Evolutionary conservation across 2,888 invertebrate species (phyloP), one percentile per base, ranked within the genome.

Genomic region (Notodonta ziczac): DNA sequence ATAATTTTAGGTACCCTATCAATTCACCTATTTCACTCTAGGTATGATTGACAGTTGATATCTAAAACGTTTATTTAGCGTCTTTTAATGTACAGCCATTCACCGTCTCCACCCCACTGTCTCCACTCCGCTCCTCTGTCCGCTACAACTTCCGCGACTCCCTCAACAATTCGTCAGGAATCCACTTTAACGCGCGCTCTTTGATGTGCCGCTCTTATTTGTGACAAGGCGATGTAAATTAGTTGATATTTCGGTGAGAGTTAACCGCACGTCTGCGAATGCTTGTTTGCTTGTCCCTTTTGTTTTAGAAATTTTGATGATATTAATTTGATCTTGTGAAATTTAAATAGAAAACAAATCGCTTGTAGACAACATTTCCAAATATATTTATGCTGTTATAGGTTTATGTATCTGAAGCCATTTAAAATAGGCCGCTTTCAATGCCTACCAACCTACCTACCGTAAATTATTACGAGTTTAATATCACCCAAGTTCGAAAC

Each of bases 101-200:
- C 44, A 24, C 24, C 24, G n/a, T 2, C 24, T 5, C 13, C 7
- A n/a, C 46, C 46, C 52, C 60, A 35, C 35, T 4, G 35, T 35
- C 7, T 5, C 13, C 7, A n/a, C n/a, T n/a, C 52, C 60, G 65
- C 50, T 63, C 65, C 65, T 68, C 67, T 67, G 70, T 74, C 66
- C 66, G 67, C 68, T 69, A 72, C 79, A 77, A 78, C 80, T 76
- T 77, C 75, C 66, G 65, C 61, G 59, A 75, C 70, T 73, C 67
- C 69, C 70, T 63, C 73, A 72, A 76, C 78, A 73, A 74, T 71
- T 73, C 70, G 44, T 58, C 57, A 54, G 70, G 74, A 77, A 75
- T 80, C 68, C 66, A 62, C 70, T 76, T 74, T 75, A 76, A 72
- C 56, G 67, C 62, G 63, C 58, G 32, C 77, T 77, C 77, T 77